Evolutionary conservation across 2,888 invertebrate genomes (phyloP).

Genomic region (Blera fallax): DNA sequence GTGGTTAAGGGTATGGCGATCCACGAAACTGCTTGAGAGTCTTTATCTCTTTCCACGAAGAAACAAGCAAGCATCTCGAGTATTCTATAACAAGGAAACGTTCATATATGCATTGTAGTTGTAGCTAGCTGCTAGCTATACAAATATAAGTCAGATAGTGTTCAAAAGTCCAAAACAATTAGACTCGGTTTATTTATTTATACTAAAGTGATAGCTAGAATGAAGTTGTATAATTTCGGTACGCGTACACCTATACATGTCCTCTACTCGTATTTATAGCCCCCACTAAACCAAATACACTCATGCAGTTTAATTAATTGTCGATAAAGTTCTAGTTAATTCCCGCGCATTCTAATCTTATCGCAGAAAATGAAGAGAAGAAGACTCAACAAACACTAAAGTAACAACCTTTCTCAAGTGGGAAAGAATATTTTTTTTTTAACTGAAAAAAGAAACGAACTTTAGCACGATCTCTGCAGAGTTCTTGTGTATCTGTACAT

Average conservation of each 20-base stretch:
- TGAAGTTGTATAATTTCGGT: background rate
- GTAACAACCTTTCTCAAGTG: background rate
- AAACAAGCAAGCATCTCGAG: too few relatives aligned
- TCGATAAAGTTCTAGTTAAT: constrained; percentile 46
- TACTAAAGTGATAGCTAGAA: background rate
- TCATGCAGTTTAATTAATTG: constrained; percentile 42
- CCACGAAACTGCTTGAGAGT: too few relatives aligned
- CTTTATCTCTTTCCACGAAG: too few relatives aligned
- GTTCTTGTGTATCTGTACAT: background rate
- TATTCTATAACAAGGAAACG: background rate
- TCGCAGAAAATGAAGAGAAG: constrained; percentile 2
- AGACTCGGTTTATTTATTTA: constrained; percentile 23
- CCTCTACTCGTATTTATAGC: background rate
- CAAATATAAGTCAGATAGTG: background rate
- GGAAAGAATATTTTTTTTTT: background rate
- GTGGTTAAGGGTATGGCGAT: too few relatives aligned
- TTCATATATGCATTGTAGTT: too few relatives aligned
- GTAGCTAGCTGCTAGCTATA: too few relatives aligned
- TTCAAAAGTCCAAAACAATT: constrained; percentile 34
- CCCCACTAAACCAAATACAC: background rate
- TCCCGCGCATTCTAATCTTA: constrained; percentile 49
- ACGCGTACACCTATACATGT: background rate
- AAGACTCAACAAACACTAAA: constrained; percentile 7
- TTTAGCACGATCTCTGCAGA: background rate
- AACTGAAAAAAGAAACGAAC: background rate